Percentiles rank a stretch among this genome's conserved stretches.
These are phyloP conservation scores for Araneus ventricosus DNA, from an alignment of 1,140 invertebrate genomes.

Conservation along the genomic window DNA sequence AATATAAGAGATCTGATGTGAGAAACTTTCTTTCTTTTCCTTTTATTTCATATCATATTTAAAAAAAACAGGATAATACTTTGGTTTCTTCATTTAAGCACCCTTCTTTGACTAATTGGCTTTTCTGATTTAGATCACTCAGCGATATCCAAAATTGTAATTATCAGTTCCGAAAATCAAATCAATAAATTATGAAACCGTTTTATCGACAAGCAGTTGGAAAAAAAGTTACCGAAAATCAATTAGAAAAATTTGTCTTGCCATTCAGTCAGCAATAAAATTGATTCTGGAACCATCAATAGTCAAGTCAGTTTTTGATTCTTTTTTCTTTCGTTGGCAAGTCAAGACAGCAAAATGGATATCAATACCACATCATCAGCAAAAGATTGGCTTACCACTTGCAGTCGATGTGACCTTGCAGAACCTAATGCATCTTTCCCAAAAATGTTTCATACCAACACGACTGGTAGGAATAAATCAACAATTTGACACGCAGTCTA, in stretches of 20 bases:
- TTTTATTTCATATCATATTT: too few relatives aligned
- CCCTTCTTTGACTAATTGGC: too few relatives aligned
- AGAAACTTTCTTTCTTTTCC: too few relatives aligned
- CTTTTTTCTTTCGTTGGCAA: neutral
- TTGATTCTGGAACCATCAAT: neutral
- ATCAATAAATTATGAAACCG: neutral
- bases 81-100: too few relatives aligned
- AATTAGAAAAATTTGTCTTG: neutral
- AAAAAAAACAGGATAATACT: too few relatives aligned
- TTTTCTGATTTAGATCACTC: neutral
- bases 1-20: too few relatives aligned
- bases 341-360: neutral
- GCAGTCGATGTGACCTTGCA: slow-evolving; percentile 6
- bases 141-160: neutral
- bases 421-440: slow-evolving; percentile 26
- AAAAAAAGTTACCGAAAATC: neutral
- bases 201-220: neutral
- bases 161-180: neutral
- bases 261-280: neutral
- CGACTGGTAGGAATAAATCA: slow-evolving; percentile 43
- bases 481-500: slow-evolving; percentile 53
- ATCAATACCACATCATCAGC: neutral
- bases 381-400: neutral
- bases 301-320: neutral
- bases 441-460: slow-evolving; percentile 35